Evolutionary conservation across 1,140 invertebrate genomes (phyloP).

Genomic region (Ips typographus): DNA sequence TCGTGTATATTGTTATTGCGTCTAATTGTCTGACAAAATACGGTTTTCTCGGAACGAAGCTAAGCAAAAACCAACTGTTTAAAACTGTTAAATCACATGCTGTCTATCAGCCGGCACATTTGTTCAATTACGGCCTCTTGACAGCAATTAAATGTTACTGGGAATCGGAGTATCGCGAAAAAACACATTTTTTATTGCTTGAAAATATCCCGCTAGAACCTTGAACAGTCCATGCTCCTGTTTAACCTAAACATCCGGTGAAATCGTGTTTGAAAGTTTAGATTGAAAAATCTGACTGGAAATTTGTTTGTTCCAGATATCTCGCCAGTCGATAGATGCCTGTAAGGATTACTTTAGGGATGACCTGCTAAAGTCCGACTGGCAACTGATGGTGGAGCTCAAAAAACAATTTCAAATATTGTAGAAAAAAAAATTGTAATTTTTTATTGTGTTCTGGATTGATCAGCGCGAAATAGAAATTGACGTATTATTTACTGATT

Average conservation of each 20-base stretch:
- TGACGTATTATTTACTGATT: too few species aligned
- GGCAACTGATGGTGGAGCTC: conserved; percentile 97
- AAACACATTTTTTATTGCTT: conserved; percentile 25
- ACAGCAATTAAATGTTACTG: conserved; percentile 23
- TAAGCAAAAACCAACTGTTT: conserved; percentile 13
- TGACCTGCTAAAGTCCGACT: conserved; percentile 93
- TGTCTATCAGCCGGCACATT: conserved; percentile 21
- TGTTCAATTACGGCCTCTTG: conserved; percentile 22
- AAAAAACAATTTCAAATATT: conserved; percentile 98
- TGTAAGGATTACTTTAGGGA: conserved; percentile 99
- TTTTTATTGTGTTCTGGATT: too few species aligned
- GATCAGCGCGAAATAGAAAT: too few species aligned
- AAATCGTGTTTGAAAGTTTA: neutral
- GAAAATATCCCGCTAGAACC: conserved; percentile 14
- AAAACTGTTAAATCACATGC: conserved; percentile 20
- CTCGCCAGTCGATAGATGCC: conserved; percentile 95
- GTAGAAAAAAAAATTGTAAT: conserved; percentile 54
- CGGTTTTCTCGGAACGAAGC: neutral
- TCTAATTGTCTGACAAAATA: conserved; percentile 11
- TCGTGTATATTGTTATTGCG: conserved; percentile 16
- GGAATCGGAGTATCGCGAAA: conserved; percentile 19
- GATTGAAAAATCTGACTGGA: neutral
- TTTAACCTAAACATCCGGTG: conserved; percentile 19
- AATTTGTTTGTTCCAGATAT: conserved; percentile 78
- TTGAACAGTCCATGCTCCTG: conserved; percentile 9